A percentile compares a stretch with the other conserved stretches of the same genome.
Evolutionary conservation across 2,797 vertebrate species (phyloP).

Genomic region (Ambastaia sidthimunki): DNA sequence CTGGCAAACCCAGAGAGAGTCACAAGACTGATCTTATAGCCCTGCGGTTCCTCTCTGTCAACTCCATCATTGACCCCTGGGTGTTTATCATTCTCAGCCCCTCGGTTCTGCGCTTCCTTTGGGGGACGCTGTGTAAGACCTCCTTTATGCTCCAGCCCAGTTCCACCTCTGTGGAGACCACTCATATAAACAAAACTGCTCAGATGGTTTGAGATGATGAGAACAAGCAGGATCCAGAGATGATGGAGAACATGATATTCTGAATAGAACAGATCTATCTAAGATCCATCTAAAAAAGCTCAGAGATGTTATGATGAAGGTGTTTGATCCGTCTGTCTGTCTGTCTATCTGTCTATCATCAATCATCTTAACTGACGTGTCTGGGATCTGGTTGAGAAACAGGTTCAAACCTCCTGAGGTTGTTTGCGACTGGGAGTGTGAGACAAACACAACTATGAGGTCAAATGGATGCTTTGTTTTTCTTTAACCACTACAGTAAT

Average conservation of each 20-base stretch:
- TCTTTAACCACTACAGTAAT: conserved; percentile 5
- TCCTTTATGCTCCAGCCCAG: conserved; percentile 16
- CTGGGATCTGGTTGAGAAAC: conserved; percentile 2
- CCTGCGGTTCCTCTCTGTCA: conserved; percentile 88
- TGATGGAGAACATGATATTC: neutral
- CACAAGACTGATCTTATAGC: conserved; percentile 78
- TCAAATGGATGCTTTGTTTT: conserved; percentile 11
- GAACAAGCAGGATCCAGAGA: neutral
- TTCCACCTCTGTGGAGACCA: conserved; percentile 37
- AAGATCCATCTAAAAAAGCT: no score
- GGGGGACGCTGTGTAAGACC: conserved; percentile 72
- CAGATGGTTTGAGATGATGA: conserved; percentile 44
- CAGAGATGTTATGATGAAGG: neutral
- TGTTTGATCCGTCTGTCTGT: neutral
- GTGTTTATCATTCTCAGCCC: conserved; percentile 90
- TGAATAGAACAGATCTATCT: neutral
- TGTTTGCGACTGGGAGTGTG: conserved; percentile 16
- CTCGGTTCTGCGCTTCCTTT: conserved; percentile 81
- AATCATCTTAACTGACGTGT: neutral
- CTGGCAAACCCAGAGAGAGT: accelerated
- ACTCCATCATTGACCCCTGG: conserved; percentile 92
- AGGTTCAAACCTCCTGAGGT: conserved; percentile 3
- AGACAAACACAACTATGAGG: conserved; percentile 17
- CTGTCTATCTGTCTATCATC: no score
- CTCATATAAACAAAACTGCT: conserved; percentile 26